Conservation (phyloP, 2,113 vertebrate species). For the Hypocryptadius cinnamomeus region DNA sequence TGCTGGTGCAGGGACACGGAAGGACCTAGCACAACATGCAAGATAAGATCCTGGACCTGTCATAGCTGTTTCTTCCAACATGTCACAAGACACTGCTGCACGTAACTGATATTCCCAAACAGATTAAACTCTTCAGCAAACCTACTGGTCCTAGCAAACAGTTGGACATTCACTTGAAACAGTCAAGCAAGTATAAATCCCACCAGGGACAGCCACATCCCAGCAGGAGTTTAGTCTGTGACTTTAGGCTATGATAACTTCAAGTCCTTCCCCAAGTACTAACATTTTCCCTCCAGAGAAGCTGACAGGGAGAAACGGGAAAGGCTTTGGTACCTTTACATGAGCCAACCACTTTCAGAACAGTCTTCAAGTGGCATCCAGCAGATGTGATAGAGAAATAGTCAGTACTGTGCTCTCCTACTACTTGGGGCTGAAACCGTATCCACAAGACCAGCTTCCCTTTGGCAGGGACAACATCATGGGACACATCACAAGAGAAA, state of each 20-base stretch:
- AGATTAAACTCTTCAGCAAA: not conserved
- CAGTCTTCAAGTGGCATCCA: slow-evolving; percentile 66
- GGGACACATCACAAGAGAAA: slow-evolving; percentile 71
- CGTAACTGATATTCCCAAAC: not conserved
- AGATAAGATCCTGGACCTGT: not conserved
- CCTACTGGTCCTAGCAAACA: not conserved
- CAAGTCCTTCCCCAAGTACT: not conserved
- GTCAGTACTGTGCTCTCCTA: slow-evolving; percentile 74
- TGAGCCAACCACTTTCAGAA: slow-evolving; percentile 80
- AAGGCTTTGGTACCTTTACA: slow-evolving; percentile 75
- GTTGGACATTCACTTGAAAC: not conserved
- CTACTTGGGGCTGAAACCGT: slow-evolving; percentile 74
- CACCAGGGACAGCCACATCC: not conserved
- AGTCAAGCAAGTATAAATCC: not conserved
- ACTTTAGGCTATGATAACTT: not conserved
- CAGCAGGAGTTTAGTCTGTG: not conserved
- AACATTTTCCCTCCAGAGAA: not conserved
- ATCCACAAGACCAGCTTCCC: slow-evolving; percentile 63
- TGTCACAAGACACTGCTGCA: not conserved
- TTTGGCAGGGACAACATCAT: slow-evolving; percentile 67
- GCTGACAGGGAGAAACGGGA: not conserved
- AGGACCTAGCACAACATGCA: slow-evolving; percentile 72
- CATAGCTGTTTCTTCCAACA: not conserved
- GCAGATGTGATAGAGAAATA: slow-evolving; percentile 76
- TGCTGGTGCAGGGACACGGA: slow-evolving; percentile 68